Conservation (phyloP, 30 jellyfish, hydroid and myxozoan species). For the Aurelia sp. region DNA sequence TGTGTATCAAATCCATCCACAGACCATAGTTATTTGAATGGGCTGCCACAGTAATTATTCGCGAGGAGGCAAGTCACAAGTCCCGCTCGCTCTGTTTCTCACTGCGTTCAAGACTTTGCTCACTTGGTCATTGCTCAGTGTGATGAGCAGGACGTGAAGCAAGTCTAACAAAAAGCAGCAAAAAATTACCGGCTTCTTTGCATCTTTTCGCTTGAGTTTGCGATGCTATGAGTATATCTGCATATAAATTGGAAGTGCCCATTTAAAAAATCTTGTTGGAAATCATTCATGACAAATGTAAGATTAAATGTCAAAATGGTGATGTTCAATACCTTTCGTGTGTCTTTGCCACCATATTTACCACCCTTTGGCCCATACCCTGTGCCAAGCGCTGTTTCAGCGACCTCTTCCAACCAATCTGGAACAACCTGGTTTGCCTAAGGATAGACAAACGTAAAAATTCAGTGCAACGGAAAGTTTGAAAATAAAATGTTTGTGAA, state of each 20-base stretch:
- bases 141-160: too few relatives aligned
- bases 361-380: slow-evolving; percentile 99
- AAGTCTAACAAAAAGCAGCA: neutral
- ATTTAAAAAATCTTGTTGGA: neutral
- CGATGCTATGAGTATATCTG: neutral
- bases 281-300: neutral
- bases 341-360: slow-evolving; percentile 90
- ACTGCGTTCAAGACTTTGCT: too few relatives aligned
- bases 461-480: neutral
- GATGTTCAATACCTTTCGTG: slow-evolving; percentile 71
- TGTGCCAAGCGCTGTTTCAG: slow-evolving; percentile 98
- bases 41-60: too few relatives aligned
- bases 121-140: too few relatives aligned
- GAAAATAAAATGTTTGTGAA: neutral
- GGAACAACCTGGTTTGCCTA: slow-evolving; percentile 98
- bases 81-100: too few relatives aligned
- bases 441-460: neutral
- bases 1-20: too few relatives aligned
- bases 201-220: neutral
- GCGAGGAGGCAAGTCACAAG: too few relatives aligned
- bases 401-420: slow-evolving; percentile 96
- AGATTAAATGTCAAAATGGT: neutral
- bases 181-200: neutral
- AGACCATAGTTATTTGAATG: too few relatives aligned
- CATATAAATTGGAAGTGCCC: neutral